Conservation (phyloP, 2,113 vertebrate genomes). For the Hoplias malabaricus region DNA sequence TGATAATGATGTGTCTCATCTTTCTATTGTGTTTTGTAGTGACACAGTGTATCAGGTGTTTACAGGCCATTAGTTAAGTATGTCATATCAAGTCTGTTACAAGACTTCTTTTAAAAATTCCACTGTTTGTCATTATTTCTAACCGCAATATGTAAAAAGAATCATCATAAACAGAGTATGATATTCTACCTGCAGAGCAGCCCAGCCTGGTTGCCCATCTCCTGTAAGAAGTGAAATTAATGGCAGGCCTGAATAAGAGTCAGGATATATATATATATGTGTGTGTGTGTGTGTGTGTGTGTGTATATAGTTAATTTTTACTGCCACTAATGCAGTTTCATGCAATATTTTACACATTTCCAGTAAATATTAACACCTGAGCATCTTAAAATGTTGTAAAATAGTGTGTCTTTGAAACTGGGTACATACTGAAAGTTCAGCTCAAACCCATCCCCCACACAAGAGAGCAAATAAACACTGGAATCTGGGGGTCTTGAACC, state of each 20-base stretch:
- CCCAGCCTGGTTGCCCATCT: neutral
- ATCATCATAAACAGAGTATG: neutral
- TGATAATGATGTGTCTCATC: too few species aligned
- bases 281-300: too few species aligned
- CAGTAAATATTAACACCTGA: neutral
- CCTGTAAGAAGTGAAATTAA: too few species aligned
- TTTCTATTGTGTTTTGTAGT: too few species aligned
- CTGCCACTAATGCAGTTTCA: neutral
- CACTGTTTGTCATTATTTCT: too few species aligned
- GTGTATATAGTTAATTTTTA: too few species aligned
- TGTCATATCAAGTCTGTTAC: too few species aligned
- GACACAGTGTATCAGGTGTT: too few species aligned
- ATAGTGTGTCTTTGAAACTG: neutral
- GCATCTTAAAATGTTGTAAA: neutral
- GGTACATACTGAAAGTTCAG: conserved; percentile 6
- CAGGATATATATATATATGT: neutral
- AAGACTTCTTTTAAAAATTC: too few species aligned
- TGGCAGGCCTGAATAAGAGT: too few species aligned
- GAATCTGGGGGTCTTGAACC: conserved; percentile 8
- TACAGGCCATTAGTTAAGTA: too few species aligned
- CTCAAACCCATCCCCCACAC: neutral
- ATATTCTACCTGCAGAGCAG: neutral
- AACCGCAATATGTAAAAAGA: neutral
- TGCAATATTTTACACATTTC: too few species aligned
- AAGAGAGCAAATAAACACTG: conserved; percentile 16